Evolutionary conservation across 2,888 invertebrate species (phyloP).

Genomic region (Andrena flavipes): DNA sequence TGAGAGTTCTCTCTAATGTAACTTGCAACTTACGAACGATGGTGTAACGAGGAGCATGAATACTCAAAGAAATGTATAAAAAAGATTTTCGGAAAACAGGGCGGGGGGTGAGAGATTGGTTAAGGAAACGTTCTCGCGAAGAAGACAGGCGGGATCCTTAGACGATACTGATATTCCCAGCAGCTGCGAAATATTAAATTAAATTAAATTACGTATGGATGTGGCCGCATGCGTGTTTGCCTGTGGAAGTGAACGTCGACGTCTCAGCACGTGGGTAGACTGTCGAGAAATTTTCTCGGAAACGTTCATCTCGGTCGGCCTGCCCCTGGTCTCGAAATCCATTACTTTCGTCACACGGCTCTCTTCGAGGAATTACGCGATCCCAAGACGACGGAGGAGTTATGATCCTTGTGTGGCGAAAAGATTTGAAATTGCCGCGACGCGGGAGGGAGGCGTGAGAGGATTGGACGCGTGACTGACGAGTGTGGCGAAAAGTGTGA

Average conservation of each 20-base stretch:
- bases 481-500: neutral
- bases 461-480: too few species aligned
- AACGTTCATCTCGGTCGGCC: conserved; percentile 59
- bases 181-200: conserved; percentile 65
- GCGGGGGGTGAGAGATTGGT: too few species aligned
- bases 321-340: conserved; percentile 52
- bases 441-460: too few species aligned
- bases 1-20: too few species aligned
- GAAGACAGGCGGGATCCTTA: conserved; percentile 40
- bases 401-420: conserved; percentile 34
- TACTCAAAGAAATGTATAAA: too few species aligned
- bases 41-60: too few species aligned
- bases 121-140: neutral
- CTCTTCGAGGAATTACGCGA: conserved; percentile 59
- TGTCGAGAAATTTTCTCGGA: conserved; percentile 59
- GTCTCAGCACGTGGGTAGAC: conserved; percentile 51
- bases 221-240: conserved; percentile 15
- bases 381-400: conserved; percentile 50
- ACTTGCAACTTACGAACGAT: too few species aligned
- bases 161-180: conserved; percentile 51
- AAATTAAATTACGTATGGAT: conserved; percentile 65
- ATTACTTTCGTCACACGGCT: conserved; percentile 57
- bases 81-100: too few species aligned
- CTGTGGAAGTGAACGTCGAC: conserved; percentile 31
- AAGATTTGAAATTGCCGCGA: conserved; percentile 14